These are phyloP conservation scores for Suillia variegata DNA, from an alignment of 2,888 invertebrate species.

Conservation along the genomic window DNA sequence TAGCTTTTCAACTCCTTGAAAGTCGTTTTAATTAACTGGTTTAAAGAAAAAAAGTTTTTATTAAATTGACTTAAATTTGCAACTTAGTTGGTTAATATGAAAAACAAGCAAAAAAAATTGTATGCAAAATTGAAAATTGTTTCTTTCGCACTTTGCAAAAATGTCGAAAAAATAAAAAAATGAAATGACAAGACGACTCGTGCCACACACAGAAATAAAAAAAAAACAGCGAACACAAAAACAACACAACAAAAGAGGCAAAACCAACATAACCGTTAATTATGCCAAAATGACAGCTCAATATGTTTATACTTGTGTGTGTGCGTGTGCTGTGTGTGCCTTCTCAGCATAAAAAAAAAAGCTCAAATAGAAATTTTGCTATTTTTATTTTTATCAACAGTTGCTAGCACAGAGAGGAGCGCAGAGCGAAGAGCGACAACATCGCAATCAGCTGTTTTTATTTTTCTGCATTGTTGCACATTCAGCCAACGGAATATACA, in stretches of 20 bases:
- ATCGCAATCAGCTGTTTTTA: background rate
- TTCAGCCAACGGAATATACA: slow-evolving; percentile 15
- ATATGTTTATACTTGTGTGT: background rate
- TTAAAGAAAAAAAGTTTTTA: too few species aligned
- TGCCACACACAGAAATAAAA: too few species aligned
- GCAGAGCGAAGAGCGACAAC: background rate
- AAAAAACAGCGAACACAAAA: background rate
- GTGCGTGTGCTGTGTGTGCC: background rate
- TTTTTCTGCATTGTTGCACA: background rate
- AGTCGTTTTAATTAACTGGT: too few species aligned
- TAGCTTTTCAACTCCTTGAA: too few species aligned
- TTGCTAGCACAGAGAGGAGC: background rate
- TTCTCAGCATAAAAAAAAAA: background rate
- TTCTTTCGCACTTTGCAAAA: background rate
- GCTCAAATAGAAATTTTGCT: background rate
- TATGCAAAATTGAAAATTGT: background rate
- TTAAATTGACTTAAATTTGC: too few species aligned
- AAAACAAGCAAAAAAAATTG: background rate
- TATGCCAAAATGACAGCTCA: background rate
- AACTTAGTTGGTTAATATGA: too few species aligned
- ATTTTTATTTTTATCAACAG: background rate
- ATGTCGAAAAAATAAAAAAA: background rate
- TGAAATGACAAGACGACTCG: background rate
- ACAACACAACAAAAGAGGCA: background rate
- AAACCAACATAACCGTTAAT: background rate